These are phyloP conservation scores for Drosophila takahashii DNA, from an alignment of 1,140 invertebrate species.

Conservation along the genomic window DNA sequence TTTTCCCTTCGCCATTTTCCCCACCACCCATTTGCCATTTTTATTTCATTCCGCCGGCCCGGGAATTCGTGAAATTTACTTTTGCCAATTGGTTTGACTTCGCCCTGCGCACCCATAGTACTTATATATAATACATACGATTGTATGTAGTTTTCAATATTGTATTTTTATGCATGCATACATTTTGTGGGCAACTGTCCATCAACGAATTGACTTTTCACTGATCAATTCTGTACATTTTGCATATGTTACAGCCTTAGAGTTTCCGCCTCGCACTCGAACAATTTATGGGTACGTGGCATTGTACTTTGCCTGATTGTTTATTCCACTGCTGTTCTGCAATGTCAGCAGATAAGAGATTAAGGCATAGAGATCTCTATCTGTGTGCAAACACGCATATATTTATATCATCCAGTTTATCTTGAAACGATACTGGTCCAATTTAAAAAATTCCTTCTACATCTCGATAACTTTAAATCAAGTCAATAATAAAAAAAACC, in stretches of 20 bases:
- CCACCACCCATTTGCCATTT: not conserved
- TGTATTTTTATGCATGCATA: constrained; percentile 26
- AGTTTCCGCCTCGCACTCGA: not conserved
- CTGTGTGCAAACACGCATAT: too few relatives aligned
- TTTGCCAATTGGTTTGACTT: constrained; percentile 31
- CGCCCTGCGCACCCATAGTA: not conserved
- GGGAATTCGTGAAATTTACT: constrained; percentile 47
- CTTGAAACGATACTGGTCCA: too few relatives aligned
- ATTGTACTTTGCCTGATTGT: constrained; percentile 7
- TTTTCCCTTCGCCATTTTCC: constrained; percentile 6
- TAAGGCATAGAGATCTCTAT: too few relatives aligned
- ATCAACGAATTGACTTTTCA: constrained; percentile 44
- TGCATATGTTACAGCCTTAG: not conserved
- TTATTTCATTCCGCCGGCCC: constrained; percentile 13
- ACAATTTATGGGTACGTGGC: not conserved
- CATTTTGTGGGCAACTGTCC: constrained; percentile 29
- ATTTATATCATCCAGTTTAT: not conserved
- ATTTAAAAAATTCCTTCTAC: too few relatives aligned
- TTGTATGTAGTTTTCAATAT: constrained; percentile 16
- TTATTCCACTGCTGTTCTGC: not conserved
- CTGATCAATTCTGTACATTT: constrained; percentile 32
- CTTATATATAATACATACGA: not conserved
- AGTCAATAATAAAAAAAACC: too few relatives aligned
- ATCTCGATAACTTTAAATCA: too few relatives aligned
- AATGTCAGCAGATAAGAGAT: not conserved